A percentile compares a stretch with the other conserved stretches of the same genome.
Conservation (phyloP, 2,888 invertebrate genomes). For the Drosophila borealis region DNA sequence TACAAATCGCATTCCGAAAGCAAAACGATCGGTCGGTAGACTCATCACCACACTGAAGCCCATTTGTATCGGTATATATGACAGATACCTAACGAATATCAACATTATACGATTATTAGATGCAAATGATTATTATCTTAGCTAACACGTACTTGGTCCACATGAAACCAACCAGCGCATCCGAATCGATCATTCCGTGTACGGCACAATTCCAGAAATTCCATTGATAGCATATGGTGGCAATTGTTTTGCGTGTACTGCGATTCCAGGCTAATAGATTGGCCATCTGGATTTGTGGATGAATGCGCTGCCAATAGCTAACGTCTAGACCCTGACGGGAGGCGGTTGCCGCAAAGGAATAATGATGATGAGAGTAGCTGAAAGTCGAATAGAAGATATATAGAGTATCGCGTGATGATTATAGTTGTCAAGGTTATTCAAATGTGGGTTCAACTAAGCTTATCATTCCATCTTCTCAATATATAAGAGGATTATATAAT, state of each 20-base stretch:
- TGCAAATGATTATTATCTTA: too few relatives aligned
- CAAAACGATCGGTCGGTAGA: constrained; percentile 82
- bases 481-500: too few relatives aligned
- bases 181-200: constrained; percentile 83
- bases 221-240: constrained; percentile 83
- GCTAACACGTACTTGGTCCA: constrained; percentile 78
- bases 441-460: too few relatives aligned
- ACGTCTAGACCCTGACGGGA: constrained; percentile 82
- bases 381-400: too few relatives aligned
- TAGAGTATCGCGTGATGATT: too few relatives aligned
- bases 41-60: constrained; percentile 82
- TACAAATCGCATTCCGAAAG: constrained; percentile 82
- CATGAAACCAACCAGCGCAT: constrained; percentile 83
- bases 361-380: constrained; percentile 79
- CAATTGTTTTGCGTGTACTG: constrained; percentile 78
- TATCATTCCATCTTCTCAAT: too few relatives aligned
- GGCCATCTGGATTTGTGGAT: constrained; percentile 83
- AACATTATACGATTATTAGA: not conserved
- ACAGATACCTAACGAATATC: constrained; percentile 69
- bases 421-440: too few relatives aligned
- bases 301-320: constrained; percentile 84
- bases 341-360: constrained; percentile 79
- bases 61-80: constrained; percentile 76
- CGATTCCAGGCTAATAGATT: constrained; percentile 81
- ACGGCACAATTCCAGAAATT: constrained; percentile 80